Evolutionary conservation across 2,888 invertebrate genomes (phyloP), one percentile per base, ranked within the genome.

Genomic region (Chymomyza caudatula): DNA sequence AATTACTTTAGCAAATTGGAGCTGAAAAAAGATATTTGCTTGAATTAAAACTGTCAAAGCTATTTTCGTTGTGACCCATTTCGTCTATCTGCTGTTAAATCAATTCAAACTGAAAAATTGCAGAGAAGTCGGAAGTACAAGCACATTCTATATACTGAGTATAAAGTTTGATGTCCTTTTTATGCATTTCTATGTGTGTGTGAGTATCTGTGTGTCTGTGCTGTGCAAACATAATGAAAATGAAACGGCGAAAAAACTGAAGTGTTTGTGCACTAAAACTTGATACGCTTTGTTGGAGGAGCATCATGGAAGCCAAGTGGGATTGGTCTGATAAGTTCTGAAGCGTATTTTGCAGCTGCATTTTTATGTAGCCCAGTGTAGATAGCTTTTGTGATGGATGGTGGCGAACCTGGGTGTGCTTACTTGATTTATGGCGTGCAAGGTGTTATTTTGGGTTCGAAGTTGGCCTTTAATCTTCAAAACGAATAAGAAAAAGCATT

Each of bases 11-110:
- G 63, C 71, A 69, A 80, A 80, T 84, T 66, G 51, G 49, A 65
- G 49, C 68, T 63, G 57, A 37, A 65, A 54, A 60, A 76, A 66
- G 64, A 69, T 70, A 65, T 68, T 71, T 37, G 63, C 67, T 61
- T 55, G 71, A 58, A 65, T 73, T 81, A 66, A 67, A 60, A 59
- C 77, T 86, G 86, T 78, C 85, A 85, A 78, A 78, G 86, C 71
- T 68, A 80, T 80, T 86, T 79, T 79, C 86, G 76, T 15, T 60
- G 54, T 42, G 56, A 72, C 66, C 63, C 60, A 53, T 65, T 64
- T 63, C 58, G 65, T 51, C 68, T 58, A 72, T 80, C 76, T 66
- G 55, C 58, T 52, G 73, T 70, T 69, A 71, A 75, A 81, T 78
- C 82, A 84, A 69, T 84, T 75, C 66, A 65, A 69, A 61, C 63